These are phyloP conservation scores for Oophaga sylvatica DNA, from an alignment of 2,797 vertebrate species.

Conservation along the genomic window DNA sequence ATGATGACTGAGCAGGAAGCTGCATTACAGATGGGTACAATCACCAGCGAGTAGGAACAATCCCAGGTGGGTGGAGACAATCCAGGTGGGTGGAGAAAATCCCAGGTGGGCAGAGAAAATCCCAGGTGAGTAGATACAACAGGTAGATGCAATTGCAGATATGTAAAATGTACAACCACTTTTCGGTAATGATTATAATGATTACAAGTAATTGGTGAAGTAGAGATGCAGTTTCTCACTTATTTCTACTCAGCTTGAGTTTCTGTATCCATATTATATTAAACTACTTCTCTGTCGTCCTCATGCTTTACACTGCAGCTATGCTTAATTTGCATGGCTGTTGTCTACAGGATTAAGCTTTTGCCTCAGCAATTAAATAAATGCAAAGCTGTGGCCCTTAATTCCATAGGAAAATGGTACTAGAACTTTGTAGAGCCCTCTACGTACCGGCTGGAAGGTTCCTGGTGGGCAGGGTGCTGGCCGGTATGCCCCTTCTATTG, in stretches of 20 bases:
- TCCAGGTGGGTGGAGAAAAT: no score
- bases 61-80: no score
- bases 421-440: not conserved
- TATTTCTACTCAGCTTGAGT: not conserved
- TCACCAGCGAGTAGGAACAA: not conserved
- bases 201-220: no score
- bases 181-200: no score
- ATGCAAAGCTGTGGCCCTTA: no score
- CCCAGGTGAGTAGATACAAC: no score
- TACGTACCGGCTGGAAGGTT: slow-evolving; percentile 83
- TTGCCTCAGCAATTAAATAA: not conserved
- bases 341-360: not conserved
- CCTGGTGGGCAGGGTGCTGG: slow-evolving; percentile 80
- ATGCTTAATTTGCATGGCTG: not conserved
- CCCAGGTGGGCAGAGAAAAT: no score
- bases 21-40: slow-evolving; percentile 62
- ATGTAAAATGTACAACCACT: no score
- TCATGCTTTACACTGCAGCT: not conserved
- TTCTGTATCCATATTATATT: no score
- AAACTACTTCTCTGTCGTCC: not conserved
- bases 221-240: not conserved
- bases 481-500: slow-evolving; percentile 76
- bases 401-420: no score
- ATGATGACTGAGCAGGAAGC: slow-evolving; percentile 76
- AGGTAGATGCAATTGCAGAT: no score